Evolutionary conservation across 2,797 vertebrate species (phyloP), one percentile per base, ranked within the genome.

Genomic region (Cyprinella venusta): DNA sequence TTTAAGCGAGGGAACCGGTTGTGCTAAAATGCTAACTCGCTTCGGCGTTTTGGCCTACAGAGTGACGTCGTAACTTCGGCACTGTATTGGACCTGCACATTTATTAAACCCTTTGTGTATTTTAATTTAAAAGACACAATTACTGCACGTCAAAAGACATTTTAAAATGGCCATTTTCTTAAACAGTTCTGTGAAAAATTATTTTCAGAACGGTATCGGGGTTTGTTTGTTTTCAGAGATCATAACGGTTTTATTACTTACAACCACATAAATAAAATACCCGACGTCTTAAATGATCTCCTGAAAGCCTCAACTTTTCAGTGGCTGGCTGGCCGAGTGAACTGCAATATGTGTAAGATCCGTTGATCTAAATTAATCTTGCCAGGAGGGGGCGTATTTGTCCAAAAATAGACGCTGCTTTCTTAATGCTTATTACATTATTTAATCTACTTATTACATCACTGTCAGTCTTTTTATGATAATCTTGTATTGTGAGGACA

Each of bases 331-430:
- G 40, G 6, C 12, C 12, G 40, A 70, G 7, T 26, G 7, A 70
- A 48, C 68, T 48, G 24, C 5, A 71, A 50, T 13, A 70, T 52
- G 50, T 52, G 21, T n/a, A 54, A 52, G 1, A 72, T 72, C n/a
- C 48, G 70, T 33, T 38, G 7, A 19, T 26, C 15, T 77, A 21
- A 42, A n/a, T n/a, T 8, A 1, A 50, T 64, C 30, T 56, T 8
- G 18, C 59, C 76, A 80, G 24, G 10, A 74, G 83, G 48, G 36
- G 77, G 83, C 48, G 13, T 10, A 26, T 61, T 61, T 40, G 52
- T 50, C 9, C 5, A n/a, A 38, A 21, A n/a, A 9, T 21, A 36
- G 30, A 6, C 30, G 33, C 26, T 54, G 71, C 71, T 54, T 54
- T 74, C 19, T 36, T 19, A 33, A 4, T 36, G 70, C 30, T 33